These are phyloP conservation scores for Coleophora flavipennella DNA, from an alignment of 2,888 invertebrate genomes.

Conservation along the genomic window DNA sequence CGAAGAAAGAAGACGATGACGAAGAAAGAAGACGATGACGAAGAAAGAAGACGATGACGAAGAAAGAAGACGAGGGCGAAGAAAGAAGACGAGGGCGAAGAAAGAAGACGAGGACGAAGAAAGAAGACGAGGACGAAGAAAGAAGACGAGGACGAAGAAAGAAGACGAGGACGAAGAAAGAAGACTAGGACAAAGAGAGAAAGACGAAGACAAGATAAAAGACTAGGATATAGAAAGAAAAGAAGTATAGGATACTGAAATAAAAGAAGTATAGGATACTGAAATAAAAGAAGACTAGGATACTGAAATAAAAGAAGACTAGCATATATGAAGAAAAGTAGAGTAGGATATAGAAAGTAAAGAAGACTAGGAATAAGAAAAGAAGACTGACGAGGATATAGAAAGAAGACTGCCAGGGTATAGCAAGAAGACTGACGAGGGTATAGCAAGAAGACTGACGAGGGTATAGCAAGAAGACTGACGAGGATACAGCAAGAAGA, in stretches of 20 bases:
- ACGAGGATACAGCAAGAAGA: neutral
- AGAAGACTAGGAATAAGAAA: neutral
- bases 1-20: no score
- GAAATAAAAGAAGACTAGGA: neutral
- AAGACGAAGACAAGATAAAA: neutral
- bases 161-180: conserved; percentile 2
- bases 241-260: conserved; percentile 7
- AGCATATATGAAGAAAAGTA: neutral
- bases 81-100: neutral
- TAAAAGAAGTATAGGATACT: conserved; percentile 2
- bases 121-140: neutral
- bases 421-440: neutral
- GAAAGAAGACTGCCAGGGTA: neutral
- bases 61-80: no score
- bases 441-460: neutral
- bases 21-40: no score
- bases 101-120: neutral
- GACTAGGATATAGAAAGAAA: conserved; percentile 1
- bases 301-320: neutral
- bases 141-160: neutral
- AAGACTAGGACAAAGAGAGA: neutral
- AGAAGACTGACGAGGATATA: neutral
- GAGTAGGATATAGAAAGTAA: neutral
- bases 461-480: neutral
- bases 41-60: no score